A percentile compares a stretch with the other conserved stretches of the same genome.
Conservation (phyloP, 2,888 invertebrate species). For the Myopa tessellatipennis region DNA sequence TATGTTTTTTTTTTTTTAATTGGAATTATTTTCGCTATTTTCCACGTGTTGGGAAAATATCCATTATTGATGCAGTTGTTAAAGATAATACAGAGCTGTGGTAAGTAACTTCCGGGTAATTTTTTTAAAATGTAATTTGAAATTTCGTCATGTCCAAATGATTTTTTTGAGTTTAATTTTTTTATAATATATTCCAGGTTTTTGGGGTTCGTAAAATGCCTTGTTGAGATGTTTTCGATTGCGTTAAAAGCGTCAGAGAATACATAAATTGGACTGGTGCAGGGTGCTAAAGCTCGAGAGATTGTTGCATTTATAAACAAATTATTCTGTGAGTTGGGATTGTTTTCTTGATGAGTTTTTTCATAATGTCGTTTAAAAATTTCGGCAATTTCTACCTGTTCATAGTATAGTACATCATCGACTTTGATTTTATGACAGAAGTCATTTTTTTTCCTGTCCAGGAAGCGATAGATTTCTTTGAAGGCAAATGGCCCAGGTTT, state of each 20-base stretch:
- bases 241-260: background rate
- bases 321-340: background rate
- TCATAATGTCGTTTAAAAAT: background rate
- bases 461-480: no score
- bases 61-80: slow-evolving; percentile 39
- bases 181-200: background rate
- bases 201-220: background rate
- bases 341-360: background rate
- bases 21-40: slow-evolving; percentile 13
- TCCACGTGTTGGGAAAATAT: slow-evolving; percentile 23
- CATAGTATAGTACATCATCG: background rate
- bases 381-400: background rate
- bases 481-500: background rate
- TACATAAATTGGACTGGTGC: background rate
- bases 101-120: slow-evolving; percentile 12
- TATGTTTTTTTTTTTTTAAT: background rate
- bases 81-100: slow-evolving; percentile 27
- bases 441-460: no score
- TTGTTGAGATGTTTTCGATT: background rate
- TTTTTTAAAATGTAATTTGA: slow-evolving; percentile 36
- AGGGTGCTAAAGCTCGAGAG: background rate
- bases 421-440: background rate
- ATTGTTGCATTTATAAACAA: background rate
- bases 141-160: slow-evolving; percentile 15
- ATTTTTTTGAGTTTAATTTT: background rate